Evolutionary conservation across 1,140 invertebrate genomes (phyloP), one percentile per base, ranked within the genome.

Genomic region (Tachypleus tridentatus): DNA sequence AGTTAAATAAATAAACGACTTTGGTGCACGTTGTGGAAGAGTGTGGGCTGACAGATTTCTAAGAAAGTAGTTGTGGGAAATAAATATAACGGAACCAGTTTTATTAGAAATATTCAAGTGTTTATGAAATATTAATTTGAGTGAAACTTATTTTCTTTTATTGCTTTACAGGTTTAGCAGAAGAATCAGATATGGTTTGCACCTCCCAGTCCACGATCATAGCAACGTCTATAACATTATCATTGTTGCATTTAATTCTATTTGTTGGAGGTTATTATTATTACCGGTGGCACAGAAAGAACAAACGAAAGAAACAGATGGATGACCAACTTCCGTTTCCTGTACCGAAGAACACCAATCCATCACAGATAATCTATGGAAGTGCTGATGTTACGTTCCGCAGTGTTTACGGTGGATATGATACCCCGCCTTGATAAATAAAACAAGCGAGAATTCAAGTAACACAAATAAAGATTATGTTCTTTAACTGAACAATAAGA

Each of bases 311-410:
- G 53, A 64, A 64, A 60, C 54, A 57, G 5, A 64, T 62, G 57
- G 52, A 61, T 9, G 52, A 59, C 47, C 48, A 51, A 48, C 61
- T 63, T 60, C 66, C 66, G 3, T 67, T 52, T 8, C 65, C 65
- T 59, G 29, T 29, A 1, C 63, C 66, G 62, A 64, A 67, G 57
- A 60, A 56, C 7, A 57, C 56, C 6, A 67, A 58, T 49, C 29
- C 29, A 2, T 51, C 66, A 58, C 62, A 67, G 51, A 63, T 67
- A 7, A 67, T 63, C 48, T 67, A 67, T 54, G 63, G 63, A 57
- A 67, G 57, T 47, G 63, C 66, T n/a, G 66, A 67, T 56, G 63
- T 67, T 11, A 67, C 66, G 4, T 67, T 67, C 54, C 51, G 66
- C 11, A 67, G 63, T 56, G 63, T 67, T 11, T 67, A 67, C 51